phyloP scores from a whole-genome alignment of 2,797 vertebrate species.

The Ficedula albicollis region DNA sequence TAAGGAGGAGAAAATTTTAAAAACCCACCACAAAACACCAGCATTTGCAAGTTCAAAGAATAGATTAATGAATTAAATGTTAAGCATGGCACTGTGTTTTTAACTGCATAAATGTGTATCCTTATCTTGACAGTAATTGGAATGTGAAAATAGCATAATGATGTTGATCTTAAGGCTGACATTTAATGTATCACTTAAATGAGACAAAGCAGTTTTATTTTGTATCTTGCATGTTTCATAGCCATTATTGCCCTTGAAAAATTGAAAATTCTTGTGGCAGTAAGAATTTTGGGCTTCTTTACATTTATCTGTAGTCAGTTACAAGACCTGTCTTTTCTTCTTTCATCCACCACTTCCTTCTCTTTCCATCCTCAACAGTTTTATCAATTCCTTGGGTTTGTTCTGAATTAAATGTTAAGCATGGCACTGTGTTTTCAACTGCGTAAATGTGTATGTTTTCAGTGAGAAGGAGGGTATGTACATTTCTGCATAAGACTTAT shows the following conservation, averaged over 20 bases:
- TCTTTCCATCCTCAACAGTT: not conserved
- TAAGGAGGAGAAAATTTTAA: not conserved
- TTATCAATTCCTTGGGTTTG: too few species aligned
- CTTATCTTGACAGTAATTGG: not conserved
- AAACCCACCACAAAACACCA: not conserved
- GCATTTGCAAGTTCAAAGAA: not conserved
- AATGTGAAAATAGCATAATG: not conserved
- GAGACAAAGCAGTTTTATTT: not conserved
- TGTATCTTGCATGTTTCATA: not conserved
- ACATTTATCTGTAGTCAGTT: not conserved
- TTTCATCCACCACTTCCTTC: not conserved
- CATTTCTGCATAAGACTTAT: not conserved
- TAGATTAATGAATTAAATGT: not conserved
- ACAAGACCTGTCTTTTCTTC: not conserved
- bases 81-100: not conserved
- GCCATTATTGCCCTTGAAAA: not conserved
- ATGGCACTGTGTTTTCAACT: too few species aligned
- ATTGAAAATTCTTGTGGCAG: not conserved
- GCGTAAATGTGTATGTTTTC: too few species aligned
- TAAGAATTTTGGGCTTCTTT: not conserved
- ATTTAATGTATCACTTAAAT: not conserved
- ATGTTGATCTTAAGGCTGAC: not conserved
- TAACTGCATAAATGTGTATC: not conserved
- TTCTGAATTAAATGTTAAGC: too few species aligned
- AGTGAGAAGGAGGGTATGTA: too few species aligned